Percentiles rank a stretch among this genome's conserved stretches.
Evolutionary conservation across 2,113 vertebrate species (phyloP).

Genomic region (Psammodynastes pulverulentus): DNA sequence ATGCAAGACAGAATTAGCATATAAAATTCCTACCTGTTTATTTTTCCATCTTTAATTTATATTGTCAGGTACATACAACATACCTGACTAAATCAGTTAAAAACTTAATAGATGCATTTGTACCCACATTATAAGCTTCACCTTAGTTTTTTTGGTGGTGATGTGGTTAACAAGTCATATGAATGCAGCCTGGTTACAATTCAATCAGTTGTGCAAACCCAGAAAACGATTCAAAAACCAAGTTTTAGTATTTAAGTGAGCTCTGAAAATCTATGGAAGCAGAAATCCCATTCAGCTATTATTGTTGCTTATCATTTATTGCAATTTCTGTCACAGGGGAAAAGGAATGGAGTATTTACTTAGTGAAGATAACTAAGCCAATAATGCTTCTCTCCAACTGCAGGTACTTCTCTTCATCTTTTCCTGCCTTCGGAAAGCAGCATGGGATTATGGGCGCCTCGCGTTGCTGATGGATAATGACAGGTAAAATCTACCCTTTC

Average conservation of each 20-base stretch:
- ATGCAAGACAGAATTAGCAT: not conserved
- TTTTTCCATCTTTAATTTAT: not conserved
- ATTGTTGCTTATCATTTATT: not conserved
- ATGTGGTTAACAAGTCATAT: not conserved
- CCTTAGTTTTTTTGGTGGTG: not conserved
- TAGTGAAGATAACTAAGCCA: not conserved
- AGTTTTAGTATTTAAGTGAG: not conserved
- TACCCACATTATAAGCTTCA: not conserved
- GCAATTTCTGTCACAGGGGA: not conserved
- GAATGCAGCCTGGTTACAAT: not conserved
- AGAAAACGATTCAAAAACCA: not conserved
- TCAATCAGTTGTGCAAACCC: not conserved
- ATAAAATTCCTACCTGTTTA: not conserved
- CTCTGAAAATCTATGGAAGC: not conserved
- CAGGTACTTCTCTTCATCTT: slow-evolving; percentile 88
- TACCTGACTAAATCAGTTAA: not conserved
- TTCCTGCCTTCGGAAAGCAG: slow-evolving; percentile 94
- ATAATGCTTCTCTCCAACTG: not conserved
- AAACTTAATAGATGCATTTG: not conserved
- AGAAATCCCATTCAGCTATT: not conserved
- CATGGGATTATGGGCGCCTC: slow-evolving; percentile 95
- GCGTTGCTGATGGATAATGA: slow-evolving; percentile 93
- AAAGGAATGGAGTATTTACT: not conserved
- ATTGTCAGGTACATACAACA: not conserved
- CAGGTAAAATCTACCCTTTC: slow-evolving; percentile 74